A percentile compares a stretch with the other conserved stretches of the same genome.
Conservation (phyloP, 2,888 invertebrate genomes). For the Chaitophorus viminalis region DNA sequence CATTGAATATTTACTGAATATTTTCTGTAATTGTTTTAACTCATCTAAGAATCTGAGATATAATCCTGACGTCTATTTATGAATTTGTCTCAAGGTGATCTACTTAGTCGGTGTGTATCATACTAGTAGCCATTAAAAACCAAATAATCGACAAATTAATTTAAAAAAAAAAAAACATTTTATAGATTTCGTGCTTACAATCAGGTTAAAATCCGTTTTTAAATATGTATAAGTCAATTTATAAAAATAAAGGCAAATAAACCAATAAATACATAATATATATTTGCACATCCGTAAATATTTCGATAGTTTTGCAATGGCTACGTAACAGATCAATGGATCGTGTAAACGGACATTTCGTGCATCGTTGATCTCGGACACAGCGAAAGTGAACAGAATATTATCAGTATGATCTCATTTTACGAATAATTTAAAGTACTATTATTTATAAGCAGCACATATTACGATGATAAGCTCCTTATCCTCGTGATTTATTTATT, state of each 20-base stretch:
- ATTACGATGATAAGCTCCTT: not conserved
- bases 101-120: not conserved
- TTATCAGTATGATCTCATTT: slow-evolving; percentile 11
- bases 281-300: slow-evolving; percentile 1
- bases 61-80: not conserved
- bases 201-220: not conserved
- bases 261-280: not conserved
- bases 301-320: slow-evolving; percentile 27
- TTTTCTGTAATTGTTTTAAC: slow-evolving; percentile 9
- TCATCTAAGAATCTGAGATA: slow-evolving; percentile 17
- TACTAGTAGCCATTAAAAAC: not conserved
- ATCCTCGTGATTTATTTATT: not conserved
- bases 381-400: slow-evolving; percentile 44
- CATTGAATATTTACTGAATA: not conserved
- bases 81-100: slow-evolving; percentile 49
- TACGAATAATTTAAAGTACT: not conserved
- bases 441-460: not conserved
- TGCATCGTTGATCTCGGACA: slow-evolving; percentile 39
- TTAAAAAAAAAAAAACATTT: not conserved
- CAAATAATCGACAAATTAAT: not conserved
- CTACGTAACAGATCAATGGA: slow-evolving; percentile 21
- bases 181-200: not conserved
- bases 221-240: not conserved
- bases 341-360: slow-evolving; percentile 53
- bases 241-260: not conserved